A percentile compares a stretch with the other conserved stretches of the same genome.
Evolutionary conservation across 2,113 vertebrate species (phyloP).

Genomic region (Sclerurus mexicanus): DNA sequence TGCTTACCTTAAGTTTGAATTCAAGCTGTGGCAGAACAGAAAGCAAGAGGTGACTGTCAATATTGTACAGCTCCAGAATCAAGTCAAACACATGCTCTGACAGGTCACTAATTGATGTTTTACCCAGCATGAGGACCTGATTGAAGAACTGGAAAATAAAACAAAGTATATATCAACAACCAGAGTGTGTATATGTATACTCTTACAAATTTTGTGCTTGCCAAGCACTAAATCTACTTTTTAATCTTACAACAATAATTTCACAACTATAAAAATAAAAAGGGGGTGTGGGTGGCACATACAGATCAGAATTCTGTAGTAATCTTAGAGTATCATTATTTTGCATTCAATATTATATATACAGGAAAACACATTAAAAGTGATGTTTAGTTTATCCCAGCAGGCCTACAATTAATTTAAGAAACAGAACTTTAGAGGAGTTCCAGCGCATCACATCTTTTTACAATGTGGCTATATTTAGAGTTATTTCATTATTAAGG

Average conservation of each 20-base stretch:
- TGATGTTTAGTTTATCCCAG: neutral
- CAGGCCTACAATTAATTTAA: neutral
- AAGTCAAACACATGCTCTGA: slow-evolving; percentile 98
- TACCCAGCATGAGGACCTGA: slow-evolving; percentile 98
- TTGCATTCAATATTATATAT: neutral
- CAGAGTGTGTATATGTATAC: neutral
- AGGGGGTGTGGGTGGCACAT: accelerated
- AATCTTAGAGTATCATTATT: neutral
- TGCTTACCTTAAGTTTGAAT: slow-evolving; percentile 95
- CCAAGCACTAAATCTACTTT: neutral
- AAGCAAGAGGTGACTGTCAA: slow-evolving; percentile 96
- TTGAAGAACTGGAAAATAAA: slow-evolving; percentile 90
- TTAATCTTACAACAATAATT: neutral
- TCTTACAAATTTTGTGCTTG: neutral
- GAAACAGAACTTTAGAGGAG: neutral
- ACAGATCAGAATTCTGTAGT: neutral
- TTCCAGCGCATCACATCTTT: neutral
- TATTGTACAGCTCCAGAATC: slow-evolving; percentile 98
- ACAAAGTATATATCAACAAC: neutral
- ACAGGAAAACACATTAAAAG: neutral
- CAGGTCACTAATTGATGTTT: slow-evolving; percentile 97
- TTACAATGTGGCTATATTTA: neutral
- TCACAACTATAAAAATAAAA: neutral
- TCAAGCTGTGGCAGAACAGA: slow-evolving; percentile 97
- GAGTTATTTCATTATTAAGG: neutral